These are phyloP conservation scores for Pelobates cultripes DNA, from an alignment of 2,797 vertebrate species.

Conservation along the genomic window DNA sequence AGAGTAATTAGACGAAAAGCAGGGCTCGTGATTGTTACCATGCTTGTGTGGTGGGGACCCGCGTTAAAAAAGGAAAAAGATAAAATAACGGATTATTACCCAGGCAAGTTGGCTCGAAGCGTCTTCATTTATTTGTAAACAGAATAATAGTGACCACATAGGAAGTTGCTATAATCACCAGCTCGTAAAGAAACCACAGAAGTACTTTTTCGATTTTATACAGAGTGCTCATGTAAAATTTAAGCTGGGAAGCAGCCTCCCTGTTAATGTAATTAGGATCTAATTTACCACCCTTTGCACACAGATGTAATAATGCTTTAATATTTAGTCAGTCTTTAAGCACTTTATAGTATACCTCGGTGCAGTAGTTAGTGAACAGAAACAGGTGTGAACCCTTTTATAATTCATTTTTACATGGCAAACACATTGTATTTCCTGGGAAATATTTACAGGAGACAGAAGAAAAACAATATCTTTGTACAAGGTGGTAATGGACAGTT, in stretches of 20 bases:
- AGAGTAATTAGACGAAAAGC: constrained; percentile 98
- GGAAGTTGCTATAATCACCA: constrained; percentile 90
- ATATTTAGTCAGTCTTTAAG: constrained; percentile 81
- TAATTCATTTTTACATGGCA: constrained; percentile 84
- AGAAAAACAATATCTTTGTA: constrained; percentile 75
- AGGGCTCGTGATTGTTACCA: constrained; percentile 87
- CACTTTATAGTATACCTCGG: constrained; percentile 77
- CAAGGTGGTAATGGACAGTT: constrained; percentile 84
- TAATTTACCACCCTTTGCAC: constrained; percentile 92
- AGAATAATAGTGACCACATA: constrained; percentile 85
- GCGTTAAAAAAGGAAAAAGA: constrained; percentile 54
- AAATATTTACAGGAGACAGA: constrained; percentile 73
- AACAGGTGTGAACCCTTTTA: constrained; percentile 93
- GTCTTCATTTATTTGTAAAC: constrained; percentile 96
- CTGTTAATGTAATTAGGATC: constrained; percentile 95
- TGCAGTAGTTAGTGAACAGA: constrained; percentile 83
- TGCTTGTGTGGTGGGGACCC: constrained; percentile 77
- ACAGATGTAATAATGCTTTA: constrained; percentile 88
- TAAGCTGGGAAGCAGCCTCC: constrained; percentile 93
- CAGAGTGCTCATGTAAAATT: constrained; percentile 86
- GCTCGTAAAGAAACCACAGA: constrained; percentile 95
- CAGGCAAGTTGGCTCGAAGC: constrained; percentile 83
- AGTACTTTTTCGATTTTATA: constrained; percentile 81
- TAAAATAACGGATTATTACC: constrained; percentile 77
- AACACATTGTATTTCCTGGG: constrained; percentile 73